Evolutionary conservation across 2,797 vertebrate species (phyloP).

Genomic region (Anabas testudineus): DNA sequence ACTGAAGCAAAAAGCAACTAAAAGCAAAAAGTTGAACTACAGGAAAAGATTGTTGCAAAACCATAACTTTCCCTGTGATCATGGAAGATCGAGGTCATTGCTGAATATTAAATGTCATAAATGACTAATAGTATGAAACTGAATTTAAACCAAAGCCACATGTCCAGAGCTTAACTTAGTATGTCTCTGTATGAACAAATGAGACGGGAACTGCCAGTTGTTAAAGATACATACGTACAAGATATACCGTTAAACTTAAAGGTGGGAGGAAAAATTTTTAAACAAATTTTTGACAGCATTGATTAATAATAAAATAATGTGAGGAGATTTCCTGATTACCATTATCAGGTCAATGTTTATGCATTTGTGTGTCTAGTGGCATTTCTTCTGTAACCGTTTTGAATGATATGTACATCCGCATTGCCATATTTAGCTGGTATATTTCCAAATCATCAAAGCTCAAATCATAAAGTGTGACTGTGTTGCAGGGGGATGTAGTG

Average conservation of each 20-base stretch:
- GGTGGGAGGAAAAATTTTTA: background rate
- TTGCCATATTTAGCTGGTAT: background rate
- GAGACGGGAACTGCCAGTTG: too few species aligned
- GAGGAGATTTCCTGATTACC: too few species aligned
- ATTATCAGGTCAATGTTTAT: too few species aligned
- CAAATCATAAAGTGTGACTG: background rate
- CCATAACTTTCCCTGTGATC: background rate
- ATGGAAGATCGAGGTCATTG: background rate
- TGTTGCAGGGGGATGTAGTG: background rate
- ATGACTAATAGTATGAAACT: background rate
- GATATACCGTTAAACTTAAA: too few species aligned
- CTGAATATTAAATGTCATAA: background rate
- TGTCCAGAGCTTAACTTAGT: background rate
- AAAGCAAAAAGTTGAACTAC: background rate
- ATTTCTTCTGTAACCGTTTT: background rate
- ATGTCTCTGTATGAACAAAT: too few species aligned
- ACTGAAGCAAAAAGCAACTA: background rate
- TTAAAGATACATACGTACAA: too few species aligned
- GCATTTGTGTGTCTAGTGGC: background rate
- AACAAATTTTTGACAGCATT: too few species aligned
- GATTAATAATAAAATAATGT: too few species aligned
- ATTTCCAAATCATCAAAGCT: background rate
- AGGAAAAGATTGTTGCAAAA: background rate
- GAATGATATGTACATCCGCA: background rate
- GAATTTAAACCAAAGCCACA: constrained; percentile 3